A percentile compares a stretch with the other conserved stretches of the same genome.
These are phyloP conservation scores for Zoanthus solanderi DNA, from an alignment of 92 coral and sea anemone genomes.

Conservation along the genomic window DNA sequence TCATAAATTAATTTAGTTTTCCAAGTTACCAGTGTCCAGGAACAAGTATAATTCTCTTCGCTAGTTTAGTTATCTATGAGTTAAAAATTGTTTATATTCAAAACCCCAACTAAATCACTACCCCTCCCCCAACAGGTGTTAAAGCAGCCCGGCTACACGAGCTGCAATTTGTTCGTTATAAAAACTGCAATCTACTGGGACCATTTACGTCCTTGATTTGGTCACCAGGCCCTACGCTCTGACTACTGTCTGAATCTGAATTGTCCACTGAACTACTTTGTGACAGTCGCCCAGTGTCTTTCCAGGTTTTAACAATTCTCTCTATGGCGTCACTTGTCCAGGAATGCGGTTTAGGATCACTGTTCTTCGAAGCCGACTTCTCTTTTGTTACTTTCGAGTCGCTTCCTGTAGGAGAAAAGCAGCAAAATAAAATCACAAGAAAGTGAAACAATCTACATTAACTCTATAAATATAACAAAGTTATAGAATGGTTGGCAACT, in stretches of 20 bases:
- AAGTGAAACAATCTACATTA: background rate
- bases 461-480: background rate
- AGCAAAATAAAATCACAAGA: background rate
- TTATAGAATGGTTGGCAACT: too few relatives aligned
- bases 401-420: background rate
- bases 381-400: constrained; percentile 28
- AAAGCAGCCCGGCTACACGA: background rate
- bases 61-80: background rate
- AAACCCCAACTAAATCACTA: background rate
- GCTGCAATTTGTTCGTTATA: constrained; percentile 12
- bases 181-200: constrained; percentile 22
- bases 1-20: too few relatives aligned
- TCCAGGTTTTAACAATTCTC: constrained; percentile 88
- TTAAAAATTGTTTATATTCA: background rate
- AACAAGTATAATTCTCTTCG: background rate
- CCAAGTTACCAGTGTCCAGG: too few relatives aligned
- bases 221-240: constrained; percentile 28
- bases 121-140: background rate
- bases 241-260: constrained; percentile 45
- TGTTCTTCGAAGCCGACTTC: background rate
- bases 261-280: constrained; percentile 26
- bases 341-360: constrained; percentile 59
- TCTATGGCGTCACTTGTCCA: constrained; percentile 89
- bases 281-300: constrained; percentile 58
- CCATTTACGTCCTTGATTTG: background rate